phyloP scores from a whole-genome alignment of 2,797 vertebrate species.

The Parotocinclus haroldoi region DNA sequence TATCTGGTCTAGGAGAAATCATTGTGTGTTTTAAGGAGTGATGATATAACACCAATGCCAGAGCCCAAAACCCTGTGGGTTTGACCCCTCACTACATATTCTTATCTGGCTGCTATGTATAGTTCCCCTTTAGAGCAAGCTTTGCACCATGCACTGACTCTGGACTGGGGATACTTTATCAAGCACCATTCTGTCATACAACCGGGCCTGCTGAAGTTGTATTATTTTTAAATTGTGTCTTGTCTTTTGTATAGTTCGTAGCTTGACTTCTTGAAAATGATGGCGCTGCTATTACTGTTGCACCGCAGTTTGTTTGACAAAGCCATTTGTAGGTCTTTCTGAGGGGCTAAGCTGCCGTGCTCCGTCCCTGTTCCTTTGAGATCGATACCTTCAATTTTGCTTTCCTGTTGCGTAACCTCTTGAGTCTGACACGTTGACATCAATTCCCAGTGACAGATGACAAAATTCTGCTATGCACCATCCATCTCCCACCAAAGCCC shows the following conservation, averaged over 20 bases:
- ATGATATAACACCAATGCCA: constrained; percentile 25
- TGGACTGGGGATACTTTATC: constrained; percentile 27
- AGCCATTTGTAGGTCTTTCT: constrained; percentile 22
- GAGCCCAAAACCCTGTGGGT: constrained; percentile 19
- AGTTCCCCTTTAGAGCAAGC: constrained; percentile 37
- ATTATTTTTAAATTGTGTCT: background rate
- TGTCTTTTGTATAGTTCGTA: no score
- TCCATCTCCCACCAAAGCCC: constrained; percentile 32
- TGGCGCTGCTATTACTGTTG: background rate
- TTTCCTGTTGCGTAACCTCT: constrained; percentile 46
- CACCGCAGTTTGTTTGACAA: constrained; percentile 8
- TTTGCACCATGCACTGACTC: constrained; percentile 11
- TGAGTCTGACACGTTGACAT: constrained; percentile 44
- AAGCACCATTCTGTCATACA: constrained; percentile 23
- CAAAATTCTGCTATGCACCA: constrained; percentile 44
- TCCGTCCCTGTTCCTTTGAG: constrained; percentile 20
- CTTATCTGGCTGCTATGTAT: constrained; percentile 52
- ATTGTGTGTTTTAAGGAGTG: constrained; percentile 34
- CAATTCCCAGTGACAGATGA: constrained; percentile 55
- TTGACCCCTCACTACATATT: constrained; percentile 29
- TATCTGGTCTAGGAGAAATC: constrained; percentile 21
- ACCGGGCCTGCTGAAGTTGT: constrained; percentile 13
- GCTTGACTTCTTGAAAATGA: background rate
- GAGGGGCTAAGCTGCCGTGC: constrained; percentile 5
- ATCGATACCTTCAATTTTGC: constrained; percentile 43